phyloP scores from a whole-genome alignment of 1,140 invertebrate species.

The Zaprionus inermis region DNA sequence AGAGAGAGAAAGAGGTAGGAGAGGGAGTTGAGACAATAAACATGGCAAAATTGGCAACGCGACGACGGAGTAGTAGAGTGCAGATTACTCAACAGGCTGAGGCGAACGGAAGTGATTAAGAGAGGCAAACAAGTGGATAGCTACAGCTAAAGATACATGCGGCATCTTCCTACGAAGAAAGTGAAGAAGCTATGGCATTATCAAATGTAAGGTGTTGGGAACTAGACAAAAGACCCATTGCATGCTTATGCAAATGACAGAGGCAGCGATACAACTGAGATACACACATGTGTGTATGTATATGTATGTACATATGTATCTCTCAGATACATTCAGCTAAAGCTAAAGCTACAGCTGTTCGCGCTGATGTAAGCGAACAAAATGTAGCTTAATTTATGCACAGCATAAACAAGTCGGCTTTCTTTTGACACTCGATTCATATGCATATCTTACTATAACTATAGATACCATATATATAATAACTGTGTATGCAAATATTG shows the following conservation, averaged over 20 bases:
- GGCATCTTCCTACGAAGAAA: conserved; percentile 49
- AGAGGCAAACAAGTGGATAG: conserved; percentile 53
- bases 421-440: conserved; percentile 58
- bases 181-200: conserved; percentile 59
- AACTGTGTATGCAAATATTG: neutral
- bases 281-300: conserved; percentile 22
- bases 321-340: too few species aligned
- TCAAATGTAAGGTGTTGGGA: conserved; percentile 48
- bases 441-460: conserved; percentile 1
- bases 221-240: conserved; percentile 62
- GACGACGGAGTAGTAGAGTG: conserved; percentile 18
- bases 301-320: conserved; percentile 15
- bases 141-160: conserved; percentile 28
- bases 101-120: conserved; percentile 76
- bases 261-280: conserved; percentile 29
- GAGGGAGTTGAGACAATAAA: conserved; percentile 30
- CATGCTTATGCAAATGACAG: conserved; percentile 70
- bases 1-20: neutral
- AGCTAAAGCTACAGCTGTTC: conserved; percentile 69
- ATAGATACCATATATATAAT: conserved; percentile 29
- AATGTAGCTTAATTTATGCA: conserved; percentile 75
- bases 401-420: conserved; percentile 71
- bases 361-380: conserved; percentile 66
- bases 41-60: conserved; percentile 48
- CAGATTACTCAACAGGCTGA: conserved; percentile 67